phyloP scores from a whole-genome alignment of 2,113 vertebrate species.

The Scophthalmus maximus region DNA sequence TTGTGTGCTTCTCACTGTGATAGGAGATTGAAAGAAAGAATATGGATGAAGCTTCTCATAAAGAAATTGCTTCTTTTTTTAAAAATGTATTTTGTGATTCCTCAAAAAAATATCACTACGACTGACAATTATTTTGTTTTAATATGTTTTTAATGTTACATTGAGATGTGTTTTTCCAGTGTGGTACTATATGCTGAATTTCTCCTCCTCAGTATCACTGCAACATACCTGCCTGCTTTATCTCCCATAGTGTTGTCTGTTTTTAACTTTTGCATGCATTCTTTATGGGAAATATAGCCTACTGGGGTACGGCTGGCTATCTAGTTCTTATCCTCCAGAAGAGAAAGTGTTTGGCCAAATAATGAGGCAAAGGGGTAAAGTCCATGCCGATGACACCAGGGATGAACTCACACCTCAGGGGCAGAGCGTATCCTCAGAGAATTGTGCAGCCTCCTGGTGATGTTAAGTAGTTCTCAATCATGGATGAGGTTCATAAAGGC shows the following conservation, averaged over 20 bases:
- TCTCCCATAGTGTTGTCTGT: conserved; percentile 84
- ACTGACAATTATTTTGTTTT: neutral
- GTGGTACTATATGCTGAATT: neutral
- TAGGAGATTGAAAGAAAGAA: neutral
- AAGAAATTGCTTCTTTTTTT: neutral
- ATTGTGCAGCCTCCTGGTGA: conserved; percentile 88
- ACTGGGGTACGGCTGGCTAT: conserved; percentile 79
- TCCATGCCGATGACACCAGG: conserved; percentile 88
- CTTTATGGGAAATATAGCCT: conserved; percentile 75
- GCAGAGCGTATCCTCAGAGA: conserved; percentile 85
- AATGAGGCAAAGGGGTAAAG: conserved; percentile 84
- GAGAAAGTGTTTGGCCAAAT: conserved; percentile 84
- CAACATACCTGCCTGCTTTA: conserved; percentile 84
- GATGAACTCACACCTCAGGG: conserved; percentile 87
- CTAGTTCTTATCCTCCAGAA: conserved; percentile 49
- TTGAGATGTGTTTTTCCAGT: neutral
- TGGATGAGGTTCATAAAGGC: conserved; percentile 88
- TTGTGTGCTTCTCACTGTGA: neutral
- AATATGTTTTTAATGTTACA: neutral
- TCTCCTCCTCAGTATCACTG: conserved; percentile 86
- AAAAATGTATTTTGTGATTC: neutral
- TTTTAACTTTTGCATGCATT: conserved; percentile 86
- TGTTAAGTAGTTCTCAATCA: conserved; percentile 83
- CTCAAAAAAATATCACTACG: neutral
- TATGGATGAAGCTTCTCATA: neutral